Conservation (phyloP, 2,888 invertebrate species). For the Lycia hirtaria region DNA sequence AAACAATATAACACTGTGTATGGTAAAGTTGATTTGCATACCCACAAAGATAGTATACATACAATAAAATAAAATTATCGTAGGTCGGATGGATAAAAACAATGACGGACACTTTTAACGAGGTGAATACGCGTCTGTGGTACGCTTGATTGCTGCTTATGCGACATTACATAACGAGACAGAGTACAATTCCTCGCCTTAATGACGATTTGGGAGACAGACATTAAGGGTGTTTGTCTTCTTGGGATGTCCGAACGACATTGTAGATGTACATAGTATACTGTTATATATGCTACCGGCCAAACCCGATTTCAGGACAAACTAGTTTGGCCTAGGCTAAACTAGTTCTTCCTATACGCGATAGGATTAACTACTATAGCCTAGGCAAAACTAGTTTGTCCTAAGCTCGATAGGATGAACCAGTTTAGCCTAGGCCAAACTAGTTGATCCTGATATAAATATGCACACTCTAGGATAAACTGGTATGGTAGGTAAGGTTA, state of each 20-base stretch:
- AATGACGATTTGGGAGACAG: neutral
- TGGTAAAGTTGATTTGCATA: constrained; percentile 11
- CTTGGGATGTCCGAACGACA: neutral
- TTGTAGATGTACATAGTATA: neutral
- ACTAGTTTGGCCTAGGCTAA: too few species aligned
- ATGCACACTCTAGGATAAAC: too few species aligned
- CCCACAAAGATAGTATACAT: constrained; percentile 15
- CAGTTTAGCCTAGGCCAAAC: too few species aligned
- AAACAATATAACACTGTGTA: constrained; percentile 6
- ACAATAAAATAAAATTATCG: constrained; percentile 30
- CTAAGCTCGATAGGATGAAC: too few species aligned
- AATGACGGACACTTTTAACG: constrained; percentile 31
- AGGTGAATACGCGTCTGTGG: constrained; percentile 25
- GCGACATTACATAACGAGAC: constrained; percentile 6
- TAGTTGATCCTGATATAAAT: too few species aligned
- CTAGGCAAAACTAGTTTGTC: too few species aligned
- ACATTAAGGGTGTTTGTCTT: neutral
- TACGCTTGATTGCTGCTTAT: constrained; percentile 29
- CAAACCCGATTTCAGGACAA: too few species aligned
- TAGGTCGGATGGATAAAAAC: constrained; percentile 35
- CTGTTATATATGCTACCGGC: neutral
- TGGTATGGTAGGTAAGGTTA: too few species aligned
- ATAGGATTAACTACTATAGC: too few species aligned
- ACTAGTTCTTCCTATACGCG: too few species aligned
- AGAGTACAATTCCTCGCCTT: constrained; percentile 3